Conservation (phyloP, 2,113 vertebrate species). For the Ceyx melanurus region DNA sequence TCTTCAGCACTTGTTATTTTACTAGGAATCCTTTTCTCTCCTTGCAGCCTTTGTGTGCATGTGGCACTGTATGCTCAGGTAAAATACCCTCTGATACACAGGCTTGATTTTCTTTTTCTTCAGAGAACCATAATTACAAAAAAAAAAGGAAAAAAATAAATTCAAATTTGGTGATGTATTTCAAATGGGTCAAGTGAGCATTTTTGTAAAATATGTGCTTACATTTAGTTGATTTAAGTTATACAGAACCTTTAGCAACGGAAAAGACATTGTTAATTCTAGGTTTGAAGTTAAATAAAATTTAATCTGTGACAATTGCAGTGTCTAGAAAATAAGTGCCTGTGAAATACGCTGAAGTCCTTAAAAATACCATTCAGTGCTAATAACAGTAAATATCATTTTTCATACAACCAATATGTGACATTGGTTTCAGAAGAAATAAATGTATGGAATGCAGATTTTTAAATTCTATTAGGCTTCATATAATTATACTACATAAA, state of each 20-base stretch:
- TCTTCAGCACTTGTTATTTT: constrained; percentile 31
- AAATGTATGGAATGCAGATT: constrained; percentile 69
- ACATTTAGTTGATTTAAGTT: constrained; percentile 60
- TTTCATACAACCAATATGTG: constrained; percentile 53
- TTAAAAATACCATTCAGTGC: constrained; percentile 64
- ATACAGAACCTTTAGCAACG: constrained; percentile 46
- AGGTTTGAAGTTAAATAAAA: constrained; percentile 71
- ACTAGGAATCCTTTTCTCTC: constrained; percentile 25
- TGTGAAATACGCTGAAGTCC: constrained; percentile 55
- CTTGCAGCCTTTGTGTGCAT: constrained; percentile 8
- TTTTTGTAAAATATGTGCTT: constrained; percentile 34
- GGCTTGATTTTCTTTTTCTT: constrained; percentile 33
- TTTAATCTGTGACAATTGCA: constrained; percentile 60
- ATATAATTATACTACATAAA: constrained; percentile 64
- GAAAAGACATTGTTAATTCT: constrained; percentile 62
- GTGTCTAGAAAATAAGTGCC: constrained; percentile 66
- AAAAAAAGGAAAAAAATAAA: neutral
- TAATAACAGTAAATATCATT: constrained; percentile 66
- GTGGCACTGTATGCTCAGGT: neutral
- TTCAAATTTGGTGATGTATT: constrained; percentile 3
- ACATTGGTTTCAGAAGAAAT: constrained; percentile 63
- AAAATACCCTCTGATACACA: constrained; percentile 44
- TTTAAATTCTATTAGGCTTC: constrained; percentile 64
- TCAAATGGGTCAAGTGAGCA: constrained; percentile 50
- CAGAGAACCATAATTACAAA: constrained; percentile 22